A percentile compares a stretch with the other conserved stretches of the same genome.
Conservation (phyloP, 2,888 invertebrate species). For the Trachelus iudaicus region DNA sequence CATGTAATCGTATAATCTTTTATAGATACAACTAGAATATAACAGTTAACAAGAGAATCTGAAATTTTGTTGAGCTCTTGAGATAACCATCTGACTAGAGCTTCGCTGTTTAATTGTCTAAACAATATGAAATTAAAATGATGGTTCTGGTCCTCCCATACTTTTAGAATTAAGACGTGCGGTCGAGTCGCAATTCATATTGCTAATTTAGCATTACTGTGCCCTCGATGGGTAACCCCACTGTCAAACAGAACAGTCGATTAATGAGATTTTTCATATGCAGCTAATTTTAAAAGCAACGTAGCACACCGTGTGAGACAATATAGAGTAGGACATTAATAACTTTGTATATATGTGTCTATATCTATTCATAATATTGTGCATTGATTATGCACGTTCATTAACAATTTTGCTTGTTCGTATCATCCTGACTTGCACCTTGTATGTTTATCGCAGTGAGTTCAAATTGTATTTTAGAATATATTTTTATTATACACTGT, state of each 20-base stretch:
- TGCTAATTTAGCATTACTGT: too few species aligned
- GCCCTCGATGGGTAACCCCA: background rate
- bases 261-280: background rate
- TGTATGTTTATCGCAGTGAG: background rate
- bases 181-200: too few species aligned
- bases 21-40: conserved; percentile 2
- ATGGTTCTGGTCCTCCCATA: too few species aligned
- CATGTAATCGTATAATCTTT: conserved; percentile 20
- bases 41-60: conserved; percentile 2
- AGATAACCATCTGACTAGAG: too few species aligned
- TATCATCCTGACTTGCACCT: background rate
- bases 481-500: background rate
- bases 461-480: background rate
- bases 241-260: background rate
- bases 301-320: background rate
- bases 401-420: background rate
- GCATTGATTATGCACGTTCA: background rate
- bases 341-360: background rate
- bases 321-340: background rate
- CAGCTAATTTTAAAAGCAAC: background rate
- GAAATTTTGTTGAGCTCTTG: background rate
- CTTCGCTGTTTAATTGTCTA: too few species aligned
- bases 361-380: background rate
- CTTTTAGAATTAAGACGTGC: too few species aligned
- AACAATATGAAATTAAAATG: too few species aligned